Base-by-base conservation (phyloP, 2,113 vertebrate species). In the Tetrao urogallus region DNA sequence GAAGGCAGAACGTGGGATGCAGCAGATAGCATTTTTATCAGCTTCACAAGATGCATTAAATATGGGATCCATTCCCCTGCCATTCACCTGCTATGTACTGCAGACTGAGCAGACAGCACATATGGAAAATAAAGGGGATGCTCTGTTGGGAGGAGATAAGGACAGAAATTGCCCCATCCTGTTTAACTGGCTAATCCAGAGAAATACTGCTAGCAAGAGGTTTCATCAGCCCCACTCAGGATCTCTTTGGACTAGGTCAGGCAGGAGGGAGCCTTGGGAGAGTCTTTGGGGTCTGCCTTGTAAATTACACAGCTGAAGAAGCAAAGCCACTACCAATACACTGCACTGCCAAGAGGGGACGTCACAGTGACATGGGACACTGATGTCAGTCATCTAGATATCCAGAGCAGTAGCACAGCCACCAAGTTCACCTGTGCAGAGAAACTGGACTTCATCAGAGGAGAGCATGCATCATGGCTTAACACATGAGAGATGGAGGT, bases 1-100 rank as follows among this genome's bases (percentile, higher is more conserved):
- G 10, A 63, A 80, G 66, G 78, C 54, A 91, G 27, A 82, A 45
- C 48, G 71, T 80, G 64, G 71, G 30, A 89, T 1, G 7, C n/a
- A 69, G 64, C 82, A 91, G 67, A 66, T 22, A 88, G 67, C 4
- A 2, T 63, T 82, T 82, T 86, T 86, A 73, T 85, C 85, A 77
- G 75, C 38, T 82, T 56, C 73, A 25, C 45, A 88, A 52, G 82
- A 18, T 38, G 82, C 56, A 34, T 43, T 50, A 48, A 38, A 34
- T 60, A 22, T 2, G 2, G 17, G 11, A 66, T 28, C 28, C 81
- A 84, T 30, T 85, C 30, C 66, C 58, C 75, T 79, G 48, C 18
- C 56, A 86, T 61, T 32, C 22, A 38, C 38, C 58, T 86, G 82
- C 48, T 36, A 25, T 1, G 2, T 1, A 3, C n/a, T 22, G 12